A percentile compares a stretch with the other conserved stretches of the same genome.
Evolutionary conservation across 2,888 invertebrate species (phyloP).

Genomic region (Pristionchus exspectatus): DNA sequence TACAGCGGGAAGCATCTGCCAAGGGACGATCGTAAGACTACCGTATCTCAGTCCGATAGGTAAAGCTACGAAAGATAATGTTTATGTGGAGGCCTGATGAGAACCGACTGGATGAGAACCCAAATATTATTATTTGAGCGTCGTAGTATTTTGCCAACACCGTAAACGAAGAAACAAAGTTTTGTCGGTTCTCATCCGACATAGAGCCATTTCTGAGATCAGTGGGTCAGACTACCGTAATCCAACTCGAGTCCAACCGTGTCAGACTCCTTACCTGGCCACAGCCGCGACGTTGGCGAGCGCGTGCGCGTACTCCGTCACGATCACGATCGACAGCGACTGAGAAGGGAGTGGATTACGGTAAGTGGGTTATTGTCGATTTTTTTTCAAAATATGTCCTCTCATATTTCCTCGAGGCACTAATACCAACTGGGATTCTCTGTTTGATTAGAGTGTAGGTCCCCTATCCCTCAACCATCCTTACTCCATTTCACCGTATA

Average conservation of each 20-base stretch:
- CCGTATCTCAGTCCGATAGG: background rate
- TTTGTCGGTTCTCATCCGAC: too few species aligned
- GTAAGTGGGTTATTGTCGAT: background rate
- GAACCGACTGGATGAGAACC: too few species aligned
- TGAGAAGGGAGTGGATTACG: slow-evolving; percentile 11
- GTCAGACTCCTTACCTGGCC: slow-evolving; percentile 17
- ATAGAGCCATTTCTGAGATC: too few species aligned
- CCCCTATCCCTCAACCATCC: too few species aligned
- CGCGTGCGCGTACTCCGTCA: slow-evolving; percentile 50
- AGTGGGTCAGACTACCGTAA: background rate
- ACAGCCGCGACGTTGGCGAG: slow-evolving; percentile 49
- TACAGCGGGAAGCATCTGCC: slow-evolving; percentile 49
- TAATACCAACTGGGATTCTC: too few species aligned
- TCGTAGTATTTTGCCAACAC: too few species aligned
- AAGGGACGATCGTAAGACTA: background rate
- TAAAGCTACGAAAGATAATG: too few species aligned
- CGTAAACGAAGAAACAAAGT: too few species aligned
- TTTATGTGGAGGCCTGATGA: too few species aligned
- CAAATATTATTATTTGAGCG: too few species aligned
- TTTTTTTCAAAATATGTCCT: background rate
- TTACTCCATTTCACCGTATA: background rate
- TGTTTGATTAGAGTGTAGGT: too few species aligned
- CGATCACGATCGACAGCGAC: slow-evolving; percentile 38
- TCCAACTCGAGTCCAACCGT: background rate
- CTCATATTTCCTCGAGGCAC: too few species aligned